Evolutionary conservation across 1,140 invertebrate genomes (phyloP).

Genomic region (Micrasema minimum): DNA sequence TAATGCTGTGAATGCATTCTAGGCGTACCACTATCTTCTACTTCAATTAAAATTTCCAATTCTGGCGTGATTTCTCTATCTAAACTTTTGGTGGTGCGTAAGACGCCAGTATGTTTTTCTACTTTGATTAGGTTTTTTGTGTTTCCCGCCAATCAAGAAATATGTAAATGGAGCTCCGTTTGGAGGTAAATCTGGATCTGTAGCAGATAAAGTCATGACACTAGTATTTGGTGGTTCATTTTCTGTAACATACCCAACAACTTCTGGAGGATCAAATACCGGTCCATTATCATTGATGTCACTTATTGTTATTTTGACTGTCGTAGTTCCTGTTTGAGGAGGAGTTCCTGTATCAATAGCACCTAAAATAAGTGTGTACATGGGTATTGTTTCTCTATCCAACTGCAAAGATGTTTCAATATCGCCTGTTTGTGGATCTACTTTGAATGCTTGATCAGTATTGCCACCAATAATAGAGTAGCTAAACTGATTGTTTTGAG

Average conservation of each 20-base stretch:
- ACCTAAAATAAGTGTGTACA: slow-evolving; percentile 85
- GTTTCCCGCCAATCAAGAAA: slow-evolving; percentile 79
- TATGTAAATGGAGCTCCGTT: slow-evolving; percentile 93
- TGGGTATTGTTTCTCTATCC: slow-evolving; percentile 83
- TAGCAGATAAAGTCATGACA: slow-evolving; percentile 86
- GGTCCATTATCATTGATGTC: slow-evolving; percentile 97
- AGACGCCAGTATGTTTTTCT: slow-evolving; percentile 81
- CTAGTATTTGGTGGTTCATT: slow-evolving; percentile 87
- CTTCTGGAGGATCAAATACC: slow-evolving; percentile 76
- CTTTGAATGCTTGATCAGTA: slow-evolving; percentile 83
- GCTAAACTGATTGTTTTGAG: slow-evolving; percentile 91
- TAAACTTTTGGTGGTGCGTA: slow-evolving; percentile 81
- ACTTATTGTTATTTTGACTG: slow-evolving; percentile 78
- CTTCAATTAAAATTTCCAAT: slow-evolving; percentile 82
- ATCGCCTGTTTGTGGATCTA: slow-evolving; percentile 87
- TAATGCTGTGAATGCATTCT: slow-evolving; percentile 82
- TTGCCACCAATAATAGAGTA: slow-evolving; percentile 92
- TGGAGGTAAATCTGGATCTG: slow-evolving; percentile 89
- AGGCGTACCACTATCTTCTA: slow-evolving; percentile 89
- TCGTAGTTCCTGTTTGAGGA: slow-evolving; percentile 88
- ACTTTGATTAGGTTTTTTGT: slow-evolving; percentile 81
- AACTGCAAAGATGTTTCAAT: slow-evolving; percentile 80
- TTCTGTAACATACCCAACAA: slow-evolving; percentile 84
- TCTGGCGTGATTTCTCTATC: slow-evolving; percentile 85
- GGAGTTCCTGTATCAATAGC: slow-evolving; percentile 90